Base-by-base conservation (phyloP, 35 echinoderm and acorn worm genomes). In the Lytechinus pictus region DNA sequence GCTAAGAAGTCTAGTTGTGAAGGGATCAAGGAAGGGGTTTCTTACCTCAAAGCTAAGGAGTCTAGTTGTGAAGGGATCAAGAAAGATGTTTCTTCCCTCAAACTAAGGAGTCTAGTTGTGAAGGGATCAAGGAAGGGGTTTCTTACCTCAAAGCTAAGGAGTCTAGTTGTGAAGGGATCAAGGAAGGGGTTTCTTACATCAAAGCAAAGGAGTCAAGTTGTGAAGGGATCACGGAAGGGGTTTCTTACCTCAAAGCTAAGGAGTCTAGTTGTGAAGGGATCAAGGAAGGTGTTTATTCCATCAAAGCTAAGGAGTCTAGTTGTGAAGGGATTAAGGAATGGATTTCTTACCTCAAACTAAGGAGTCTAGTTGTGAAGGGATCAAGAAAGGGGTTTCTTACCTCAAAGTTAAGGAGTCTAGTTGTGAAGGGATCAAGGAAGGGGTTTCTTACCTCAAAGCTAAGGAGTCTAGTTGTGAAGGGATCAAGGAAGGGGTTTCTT, bases 31-130 rank as follows among this genome's bases (percentile, higher is more conserved):
- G 54, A 11, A 27, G 58, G 27, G n/a, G 21, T 10, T 8, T 28
- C 89, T 52, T 93, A 98, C 98, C 98, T 99, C 98, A 99, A 98
- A 99, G 93, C 97, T 99, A 66, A 99, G 96, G 10, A 99, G 95
- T 60, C 93, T 94, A 8, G 96, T 92, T 28, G 96, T 99, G 86
- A 99, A 99, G 52, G 98, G 98, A 88, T 99, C 98, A n/a, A n/a
- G n/a, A n/a, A n/a, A n/a, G n/a, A n/a, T n/a, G n/a, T n/a, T n/a
- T n/a, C n/a, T n/a, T n/a, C n/a, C n/a, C n/a, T n/a, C n/a, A n/a
- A n/a, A n/a, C n/a, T n/a, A 1, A 44, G 33, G 33, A 44, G 33
- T 44, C 33, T 44, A 44, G 2, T 44, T 44, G 2, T 44, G 33
- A 44, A 1, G 2, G 33, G 33, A 44, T 44, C 33, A 44, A 44